Base-by-base conservation (phyloP, 2,888 invertebrate genomes). In the Lycocerus yunnanus region DNA sequence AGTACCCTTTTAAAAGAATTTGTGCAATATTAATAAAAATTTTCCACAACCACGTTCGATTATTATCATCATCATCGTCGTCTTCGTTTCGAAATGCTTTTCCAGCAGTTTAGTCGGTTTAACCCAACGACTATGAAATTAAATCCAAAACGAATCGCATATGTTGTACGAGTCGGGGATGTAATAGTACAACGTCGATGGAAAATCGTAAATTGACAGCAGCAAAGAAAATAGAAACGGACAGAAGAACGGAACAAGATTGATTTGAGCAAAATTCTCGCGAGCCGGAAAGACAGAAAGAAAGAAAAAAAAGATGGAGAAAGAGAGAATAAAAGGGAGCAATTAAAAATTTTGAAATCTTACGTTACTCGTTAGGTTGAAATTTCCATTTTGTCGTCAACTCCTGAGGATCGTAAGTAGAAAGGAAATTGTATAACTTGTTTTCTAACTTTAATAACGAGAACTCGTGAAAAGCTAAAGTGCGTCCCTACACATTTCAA, bases 381-480 rank as follows among this genome's bases (percentile, higher is more conserved):
- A 43, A 43, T 43, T 43, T 43, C 43, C 43, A 43, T 43, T 43
- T 43, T n/a, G 43, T 43, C 43, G 43, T 43, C 43, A n/a, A 43
- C 43, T 43, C 43, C 43, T 43, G 43, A 43, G 43, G 43, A 43
- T 43, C 43, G 43, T 43, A 43, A 27, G 43, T 43, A 43, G 43
- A 43, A 43, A 43, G 43, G 43, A 43, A 43, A 43, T 43, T 43
- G 43, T 43, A 43, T 43, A 43, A 63, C 20, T 63, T 63, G 61
- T 63, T 63, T 63, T 73, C 58, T 66, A 73, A 70, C 73, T 76
- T 70, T 67, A 75, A 71, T 76, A 76, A 76, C 73, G 73, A 70
- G 71, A 69, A 68, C 68, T 27, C 68, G 68, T 20, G n/a, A 59
- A 72, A 73, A 72, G 70, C 70, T 58, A 24, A 63, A 60, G 68